A percentile compares a stretch with the other conserved stretches of the same genome.
Evolutionary conservation across 64 coral and sea anemone genomes (phyloP).

Genomic region (Hydrozoanthus tunicans): DNA sequence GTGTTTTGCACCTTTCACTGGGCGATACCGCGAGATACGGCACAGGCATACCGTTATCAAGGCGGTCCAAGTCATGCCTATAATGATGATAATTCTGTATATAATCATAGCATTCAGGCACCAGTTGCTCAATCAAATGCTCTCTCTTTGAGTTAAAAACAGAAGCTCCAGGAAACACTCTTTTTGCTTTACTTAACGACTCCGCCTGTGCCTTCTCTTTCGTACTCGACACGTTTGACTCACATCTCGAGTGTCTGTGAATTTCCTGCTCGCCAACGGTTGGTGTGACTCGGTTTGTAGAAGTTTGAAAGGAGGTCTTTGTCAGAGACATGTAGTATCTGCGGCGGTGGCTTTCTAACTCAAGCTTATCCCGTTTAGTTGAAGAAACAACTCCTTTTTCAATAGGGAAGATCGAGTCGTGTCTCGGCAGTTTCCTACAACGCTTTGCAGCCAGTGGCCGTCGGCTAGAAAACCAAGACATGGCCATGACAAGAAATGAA

Average conservation of each 20-base stretch:
- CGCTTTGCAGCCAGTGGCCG: slow-evolving; percentile 17
- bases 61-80: slow-evolving; percentile 22
- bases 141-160: slow-evolving; percentile 26
- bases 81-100: slow-evolving; percentile 59
- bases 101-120: slow-evolving; percentile 41
- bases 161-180: slow-evolving; percentile 18
- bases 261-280: slow-evolving; percentile 38
- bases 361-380: slow-evolving; percentile 32
- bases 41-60: slow-evolving; percentile 33
- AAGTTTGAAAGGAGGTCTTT: slow-evolving; percentile 29
- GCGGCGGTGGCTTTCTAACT: slow-evolving; percentile 41
- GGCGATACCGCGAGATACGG: slow-evolving; percentile 41
- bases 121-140: slow-evolving; percentile 5
- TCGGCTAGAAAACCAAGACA: background rate
- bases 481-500: slow-evolving; percentile 1
- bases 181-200: background rate
- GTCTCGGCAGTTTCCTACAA: background rate
- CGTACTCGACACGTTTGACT: background rate
- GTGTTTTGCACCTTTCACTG: background rate
- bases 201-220: background rate
- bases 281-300: slow-evolving; percentile 8
- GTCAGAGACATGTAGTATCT: slow-evolving; percentile 41
- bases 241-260: background rate
- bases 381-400: slow-evolving; percentile 25
- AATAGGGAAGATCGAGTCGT: slow-evolving; percentile 41